A percentile compares a stretch with the other conserved stretches of the same genome.
Evolutionary conservation across 2,888 invertebrate genomes (phyloP).

Genomic region (Rhagium mordax): DNA sequence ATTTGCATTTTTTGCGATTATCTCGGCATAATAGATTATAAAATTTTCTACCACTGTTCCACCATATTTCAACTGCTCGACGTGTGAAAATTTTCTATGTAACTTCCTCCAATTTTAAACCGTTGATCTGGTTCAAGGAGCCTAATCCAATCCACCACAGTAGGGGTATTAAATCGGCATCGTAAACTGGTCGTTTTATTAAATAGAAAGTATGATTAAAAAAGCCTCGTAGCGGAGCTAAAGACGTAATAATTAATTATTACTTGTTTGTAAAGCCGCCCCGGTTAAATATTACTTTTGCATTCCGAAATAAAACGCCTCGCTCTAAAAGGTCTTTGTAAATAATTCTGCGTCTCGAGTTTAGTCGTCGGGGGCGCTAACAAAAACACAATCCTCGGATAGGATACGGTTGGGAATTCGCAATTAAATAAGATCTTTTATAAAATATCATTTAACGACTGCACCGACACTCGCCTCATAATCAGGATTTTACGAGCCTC

Average conservation of each 20-base stretch:
- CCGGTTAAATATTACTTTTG: constrained; percentile 30
- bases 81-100: too few species aligned
- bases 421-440: constrained; percentile 48
- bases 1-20: too few species aligned
- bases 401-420: constrained; percentile 33
- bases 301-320: constrained; percentile 23
- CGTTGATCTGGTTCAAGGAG: constrained; percentile 1
- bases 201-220: constrained; percentile 31
- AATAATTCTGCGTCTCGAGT: constrained; percentile 38
- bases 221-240: constrained; percentile 23
- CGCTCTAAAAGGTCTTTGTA: constrained; percentile 28
- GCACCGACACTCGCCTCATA: constrained; percentile 45
- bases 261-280: constrained; percentile 32
- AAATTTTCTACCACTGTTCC: too few species aligned
- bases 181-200: constrained; percentile 33
- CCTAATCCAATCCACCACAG: constrained; percentile 10
- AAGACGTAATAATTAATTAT: constrained; percentile 39
- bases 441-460: constrained; percentile 46
- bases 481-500: constrained; percentile 51
- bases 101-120: too few species aligned
- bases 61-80: too few species aligned
- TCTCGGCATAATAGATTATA: too few species aligned
- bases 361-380: constrained; percentile 20
- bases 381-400: constrained; percentile 35
- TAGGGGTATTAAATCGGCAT: constrained; percentile 29